phyloP scores from a whole-genome alignment of 2,113 vertebrate species.

The Illadopsis cleaveri region DNA sequence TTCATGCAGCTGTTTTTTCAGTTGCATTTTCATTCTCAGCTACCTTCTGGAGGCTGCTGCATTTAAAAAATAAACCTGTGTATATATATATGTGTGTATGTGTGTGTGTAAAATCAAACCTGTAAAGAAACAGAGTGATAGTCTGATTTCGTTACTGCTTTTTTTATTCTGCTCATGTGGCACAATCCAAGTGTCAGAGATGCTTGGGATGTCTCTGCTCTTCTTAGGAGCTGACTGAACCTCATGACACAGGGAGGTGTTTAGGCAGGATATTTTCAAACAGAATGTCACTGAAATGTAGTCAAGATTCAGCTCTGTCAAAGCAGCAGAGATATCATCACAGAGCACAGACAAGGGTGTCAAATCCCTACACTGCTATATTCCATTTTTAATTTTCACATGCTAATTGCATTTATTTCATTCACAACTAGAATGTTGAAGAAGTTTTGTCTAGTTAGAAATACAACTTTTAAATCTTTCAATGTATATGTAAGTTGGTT shows the following conservation, averaged over 20 bases:
- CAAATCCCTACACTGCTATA: background rate
- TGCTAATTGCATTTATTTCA: background rate
- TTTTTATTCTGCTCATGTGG: accelerated
- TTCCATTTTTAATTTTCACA: background rate
- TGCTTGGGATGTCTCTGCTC: background rate
- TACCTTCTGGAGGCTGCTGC: background rate
- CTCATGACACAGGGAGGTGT: background rate
- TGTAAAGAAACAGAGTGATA: background rate
- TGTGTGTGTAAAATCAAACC: background rate
- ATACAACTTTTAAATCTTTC: background rate
- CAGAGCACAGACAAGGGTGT: background rate
- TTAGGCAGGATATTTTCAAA: background rate
- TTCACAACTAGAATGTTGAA: background rate
- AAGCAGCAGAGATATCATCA: background rate
- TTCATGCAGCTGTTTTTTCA: background rate
- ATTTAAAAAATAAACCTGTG: background rate
- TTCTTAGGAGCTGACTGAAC: background rate
- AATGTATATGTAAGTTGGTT: background rate
- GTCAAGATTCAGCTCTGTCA: background rate
- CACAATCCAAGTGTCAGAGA: background rate
- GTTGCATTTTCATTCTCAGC: background rate
- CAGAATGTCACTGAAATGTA: background rate
- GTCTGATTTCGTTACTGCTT: background rate
- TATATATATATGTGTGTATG: too few relatives aligned
- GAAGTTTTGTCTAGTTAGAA: background rate